Base-by-base conservation (phyloP, 2,113 vertebrate species). In the Pteropus alecto region DNA sequence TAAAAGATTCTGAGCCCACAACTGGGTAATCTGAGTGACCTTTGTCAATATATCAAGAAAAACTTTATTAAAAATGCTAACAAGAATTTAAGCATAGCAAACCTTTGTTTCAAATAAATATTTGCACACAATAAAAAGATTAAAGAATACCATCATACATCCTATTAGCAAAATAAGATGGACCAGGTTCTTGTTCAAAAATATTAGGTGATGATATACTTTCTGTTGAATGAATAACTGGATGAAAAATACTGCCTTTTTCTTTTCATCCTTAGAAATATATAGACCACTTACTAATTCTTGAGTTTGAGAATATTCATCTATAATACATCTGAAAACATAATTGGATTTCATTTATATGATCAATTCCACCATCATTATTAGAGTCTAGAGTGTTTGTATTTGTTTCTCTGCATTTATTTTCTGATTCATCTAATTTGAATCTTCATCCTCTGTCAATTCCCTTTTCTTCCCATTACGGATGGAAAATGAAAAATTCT, bases 291-390 rank as follows among this genome's bases (percentile, higher is more conserved):
- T 74, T 90, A 93, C 4, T 77, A 28, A 87, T 86, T 73, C n/a
- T 60, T 86, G 76, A 82, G 76, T 83, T 83, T 83, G 87, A 83
- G 54, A 93, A 90, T 70, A 91, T 56, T 81, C 38, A 56, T 87
- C 26, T 46, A 84, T 3, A 28, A 33, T 48, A 51, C n/a, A 51
- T 81, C 48, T 74, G 56, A 88, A 92, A 85, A 60, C 11, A 74
- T 83, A 54, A 71, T 68, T 26, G 51, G 48, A 76, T 86, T 90
- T 86, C 38, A 61, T 81, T 87, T 82, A 30, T 67, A 8, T 77
- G 60, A 81, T 35, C 58, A 61, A 68, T 67, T 82, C 46, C 21
- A 87, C 33, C 60, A 56, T 74, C 67, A 54, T 81, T 81, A 65
- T 82, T n/a, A 82, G 30, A 65, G 9, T 65, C 54, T 82, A n/a